Conservation (phyloP, 1,140 invertebrate genomes). For the Gonioctena quinquepunctata region DNA sequence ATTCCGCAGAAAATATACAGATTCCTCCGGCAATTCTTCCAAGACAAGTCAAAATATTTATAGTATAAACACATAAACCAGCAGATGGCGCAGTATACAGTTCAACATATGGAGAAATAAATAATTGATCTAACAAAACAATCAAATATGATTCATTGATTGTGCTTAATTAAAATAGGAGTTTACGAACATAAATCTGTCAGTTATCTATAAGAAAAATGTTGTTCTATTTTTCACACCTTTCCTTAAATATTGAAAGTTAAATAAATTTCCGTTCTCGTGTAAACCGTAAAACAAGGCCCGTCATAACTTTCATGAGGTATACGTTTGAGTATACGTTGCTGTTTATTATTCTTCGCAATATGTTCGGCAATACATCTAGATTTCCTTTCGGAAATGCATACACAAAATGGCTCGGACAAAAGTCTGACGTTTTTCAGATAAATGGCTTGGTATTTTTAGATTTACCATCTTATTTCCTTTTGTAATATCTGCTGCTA, state of each 20-base stretch:
- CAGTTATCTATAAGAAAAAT: constrained; percentile 20
- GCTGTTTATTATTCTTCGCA: constrained; percentile 2
- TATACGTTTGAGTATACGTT: neutral
- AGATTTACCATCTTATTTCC: no score
- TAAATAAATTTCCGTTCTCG: constrained; percentile 1
- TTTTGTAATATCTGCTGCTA: no score
- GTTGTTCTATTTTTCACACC: constrained; percentile 15
- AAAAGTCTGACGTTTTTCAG: neutral
- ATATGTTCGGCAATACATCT: neutral
- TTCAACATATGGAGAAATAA: constrained; percentile 26
- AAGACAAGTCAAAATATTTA: constrained; percentile 25
- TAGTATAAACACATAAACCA: constrained; percentile 11
- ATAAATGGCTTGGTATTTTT: neutral
- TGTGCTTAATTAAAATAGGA: constrained; percentile 11
- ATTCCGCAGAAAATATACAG: neutral
- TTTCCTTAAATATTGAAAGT: neutral
- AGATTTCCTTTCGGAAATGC: neutral
- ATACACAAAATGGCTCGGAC: constrained; percentile 1
- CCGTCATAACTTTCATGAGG: constrained; percentile 11
- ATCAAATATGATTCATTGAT: constrained; percentile 18
- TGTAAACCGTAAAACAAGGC: neutral
- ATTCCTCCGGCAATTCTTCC: neutral
- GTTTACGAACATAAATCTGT: constrained; percentile 26
- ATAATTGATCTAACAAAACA: constrained; percentile 26
- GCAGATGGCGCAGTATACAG: constrained; percentile 19